Conservation (phyloP, 37 sponge, comb jelly and placozoan species). For the Tethya wilhelma region DNA sequence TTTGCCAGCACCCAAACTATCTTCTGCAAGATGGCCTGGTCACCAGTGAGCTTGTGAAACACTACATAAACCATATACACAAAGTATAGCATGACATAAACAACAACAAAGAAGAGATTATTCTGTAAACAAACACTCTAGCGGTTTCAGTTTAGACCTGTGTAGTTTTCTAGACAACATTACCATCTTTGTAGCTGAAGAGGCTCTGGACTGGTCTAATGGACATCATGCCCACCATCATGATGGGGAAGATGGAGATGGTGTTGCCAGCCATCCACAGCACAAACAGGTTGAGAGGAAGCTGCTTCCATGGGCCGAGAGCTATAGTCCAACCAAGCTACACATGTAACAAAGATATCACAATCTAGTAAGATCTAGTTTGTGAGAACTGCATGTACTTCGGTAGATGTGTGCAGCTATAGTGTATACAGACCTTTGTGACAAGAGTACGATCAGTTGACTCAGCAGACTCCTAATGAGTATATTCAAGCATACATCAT, state of each 20-base stretch:
- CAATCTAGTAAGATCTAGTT: too few relatives aligned
- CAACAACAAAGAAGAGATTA: too few relatives aligned
- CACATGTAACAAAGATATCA: too few relatives aligned
- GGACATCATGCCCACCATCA: constrained; percentile 98
- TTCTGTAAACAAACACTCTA: too few relatives aligned
- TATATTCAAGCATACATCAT: not conserved
- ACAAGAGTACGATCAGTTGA: constrained; percentile 38
- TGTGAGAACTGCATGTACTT: too few relatives aligned
- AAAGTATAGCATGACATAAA: too few relatives aligned
- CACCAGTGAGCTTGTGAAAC: constrained; percentile 78
- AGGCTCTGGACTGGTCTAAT: constrained; percentile 87
- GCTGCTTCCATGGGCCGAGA: constrained; percentile 94
- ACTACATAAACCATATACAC: too few relatives aligned
- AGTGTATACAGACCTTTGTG: constrained; percentile 53
- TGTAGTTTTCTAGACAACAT: not conserved
- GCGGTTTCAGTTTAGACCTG: too few relatives aligned
- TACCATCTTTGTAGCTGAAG: constrained; percentile 79
- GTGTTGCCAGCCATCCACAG: constrained; percentile 96
- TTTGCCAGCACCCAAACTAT: constrained; percentile 87
- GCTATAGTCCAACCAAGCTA: constrained; percentile 96
- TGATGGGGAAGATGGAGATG: constrained; percentile 96
- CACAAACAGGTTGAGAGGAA: constrained; percentile 96
- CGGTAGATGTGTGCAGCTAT: too few relatives aligned
- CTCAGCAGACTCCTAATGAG: constrained; percentile 39
- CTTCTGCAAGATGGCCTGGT: constrained; percentile 88